Conservation (phyloP, 2,113 vertebrate genomes). For the Neogobius melanostomus region DNA sequence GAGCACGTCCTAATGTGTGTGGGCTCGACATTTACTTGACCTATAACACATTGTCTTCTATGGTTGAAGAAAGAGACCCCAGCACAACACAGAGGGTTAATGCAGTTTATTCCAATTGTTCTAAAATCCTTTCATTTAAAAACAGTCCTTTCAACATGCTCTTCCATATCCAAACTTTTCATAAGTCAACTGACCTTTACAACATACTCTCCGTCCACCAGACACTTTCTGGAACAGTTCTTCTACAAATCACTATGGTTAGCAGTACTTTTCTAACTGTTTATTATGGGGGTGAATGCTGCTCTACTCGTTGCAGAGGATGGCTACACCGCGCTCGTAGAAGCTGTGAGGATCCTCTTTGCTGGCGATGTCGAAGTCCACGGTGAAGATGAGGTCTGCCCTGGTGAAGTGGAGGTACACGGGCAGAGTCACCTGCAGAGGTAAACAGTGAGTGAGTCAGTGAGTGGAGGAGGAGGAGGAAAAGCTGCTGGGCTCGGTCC, state of each 20-base stretch:
- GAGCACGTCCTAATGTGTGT: no score
- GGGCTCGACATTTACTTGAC: background rate
- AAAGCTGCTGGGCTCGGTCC: background rate
- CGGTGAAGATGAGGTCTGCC: conserved; percentile 95
- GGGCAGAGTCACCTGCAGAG: conserved; percentile 88
- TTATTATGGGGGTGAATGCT: conserved; percentile 30
- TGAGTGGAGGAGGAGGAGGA: no score
- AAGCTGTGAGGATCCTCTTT: conserved; percentile 96
- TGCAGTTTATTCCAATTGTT: conserved; percentile 41
- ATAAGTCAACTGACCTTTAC: conserved; percentile 35
- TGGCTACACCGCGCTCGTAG: conserved; percentile 94
- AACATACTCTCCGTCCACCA: conserved; percentile 59
- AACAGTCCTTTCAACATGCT: conserved; percentile 33
- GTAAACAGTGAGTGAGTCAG: no score
- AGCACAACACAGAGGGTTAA: conserved; percentile 2
- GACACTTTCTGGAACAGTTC: conserved; percentile 37
- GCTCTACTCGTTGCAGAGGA: conserved; percentile 92
- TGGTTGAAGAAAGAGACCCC: background rate
- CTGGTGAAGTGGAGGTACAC: conserved; percentile 99
- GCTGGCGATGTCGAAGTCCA: conserved; percentile 95
- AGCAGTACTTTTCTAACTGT: conserved; percentile 13
- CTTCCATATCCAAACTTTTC: conserved; percentile 18
- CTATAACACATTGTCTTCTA: background rate
- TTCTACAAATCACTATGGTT: conserved; percentile 12
- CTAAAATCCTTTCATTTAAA: conserved; percentile 67